Evolutionary conservation across 2,797 vertebrate species (phyloP).

Genomic region (Rhabdophis nuchalis): DNA sequence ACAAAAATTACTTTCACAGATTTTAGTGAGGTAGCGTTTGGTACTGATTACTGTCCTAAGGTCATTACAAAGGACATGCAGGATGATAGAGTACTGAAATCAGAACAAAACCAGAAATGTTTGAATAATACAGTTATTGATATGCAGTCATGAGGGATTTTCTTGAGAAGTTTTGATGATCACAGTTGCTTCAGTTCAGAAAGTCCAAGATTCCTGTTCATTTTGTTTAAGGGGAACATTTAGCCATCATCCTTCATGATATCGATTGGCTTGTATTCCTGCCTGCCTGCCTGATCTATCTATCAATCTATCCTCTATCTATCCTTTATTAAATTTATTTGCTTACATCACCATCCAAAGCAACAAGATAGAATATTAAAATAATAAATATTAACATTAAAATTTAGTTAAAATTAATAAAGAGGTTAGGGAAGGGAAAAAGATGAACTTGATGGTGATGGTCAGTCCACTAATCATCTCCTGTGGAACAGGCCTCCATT

Average conservation of each 20-base stretch:
- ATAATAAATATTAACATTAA: background rate
- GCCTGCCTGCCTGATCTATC: background rate
- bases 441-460: background rate
- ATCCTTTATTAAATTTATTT: background rate
- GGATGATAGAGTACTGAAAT: background rate
- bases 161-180: background rate
- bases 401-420: background rate
- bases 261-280: background rate
- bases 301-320: too few relatives aligned
- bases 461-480: background rate
- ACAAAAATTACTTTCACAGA: background rate
- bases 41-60: background rate
- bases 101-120: background rate
- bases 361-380: background rate
- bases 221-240: background rate
- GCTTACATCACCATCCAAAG: background rate
- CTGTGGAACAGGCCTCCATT: background rate
- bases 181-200: background rate
- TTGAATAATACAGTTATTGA: background rate
- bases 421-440: background rate
- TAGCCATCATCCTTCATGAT: background rate
- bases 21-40: background rate
- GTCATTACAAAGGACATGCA: background rate
- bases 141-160: background rate
- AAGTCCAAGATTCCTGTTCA: background rate